Conservation (phyloP, 2,797 vertebrate genomes). For the Spea hammondii region DNA sequence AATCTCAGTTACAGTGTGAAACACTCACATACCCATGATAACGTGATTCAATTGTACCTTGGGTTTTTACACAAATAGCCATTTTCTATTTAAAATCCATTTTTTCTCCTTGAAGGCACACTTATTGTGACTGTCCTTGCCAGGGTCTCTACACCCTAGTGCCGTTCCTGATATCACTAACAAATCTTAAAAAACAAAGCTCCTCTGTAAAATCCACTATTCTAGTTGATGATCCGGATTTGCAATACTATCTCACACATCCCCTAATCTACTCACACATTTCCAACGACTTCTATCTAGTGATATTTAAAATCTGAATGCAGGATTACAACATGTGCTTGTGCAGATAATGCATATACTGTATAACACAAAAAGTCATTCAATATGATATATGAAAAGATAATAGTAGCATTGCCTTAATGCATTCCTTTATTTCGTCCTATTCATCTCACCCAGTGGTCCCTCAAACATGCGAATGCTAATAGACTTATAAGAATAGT, state of each 20-base stretch:
- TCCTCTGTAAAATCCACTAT: constrained; percentile 61
- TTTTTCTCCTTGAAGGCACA: neutral
- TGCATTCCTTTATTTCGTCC: too few species aligned
- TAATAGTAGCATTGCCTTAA: neutral
- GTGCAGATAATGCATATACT: neutral
- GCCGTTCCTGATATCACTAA: constrained; percentile 62
- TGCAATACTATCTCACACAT: constrained; percentile 42
- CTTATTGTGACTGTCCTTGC: neutral
- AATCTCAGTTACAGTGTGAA: too few species aligned
- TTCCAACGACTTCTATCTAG: neutral
- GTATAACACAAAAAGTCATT: neutral
- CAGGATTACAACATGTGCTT: neutral
- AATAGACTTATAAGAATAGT: too few species aligned
- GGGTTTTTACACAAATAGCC: too few species aligned
- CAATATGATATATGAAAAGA: neutral
- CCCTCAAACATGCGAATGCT: too few species aligned
- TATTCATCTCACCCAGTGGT: too few species aligned
- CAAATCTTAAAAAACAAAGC: constrained; percentile 70
- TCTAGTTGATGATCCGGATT: constrained; percentile 57
- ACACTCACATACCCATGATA: too few species aligned
- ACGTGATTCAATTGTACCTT: too few species aligned
- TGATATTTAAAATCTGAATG: neutral
- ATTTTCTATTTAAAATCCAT: too few species aligned
- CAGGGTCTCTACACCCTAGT: constrained; percentile 65
- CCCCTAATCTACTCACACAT: constrained; percentile 57